Conservation (phyloP, 2,888 invertebrate genomes). For the Morpho helenor region DNA sequence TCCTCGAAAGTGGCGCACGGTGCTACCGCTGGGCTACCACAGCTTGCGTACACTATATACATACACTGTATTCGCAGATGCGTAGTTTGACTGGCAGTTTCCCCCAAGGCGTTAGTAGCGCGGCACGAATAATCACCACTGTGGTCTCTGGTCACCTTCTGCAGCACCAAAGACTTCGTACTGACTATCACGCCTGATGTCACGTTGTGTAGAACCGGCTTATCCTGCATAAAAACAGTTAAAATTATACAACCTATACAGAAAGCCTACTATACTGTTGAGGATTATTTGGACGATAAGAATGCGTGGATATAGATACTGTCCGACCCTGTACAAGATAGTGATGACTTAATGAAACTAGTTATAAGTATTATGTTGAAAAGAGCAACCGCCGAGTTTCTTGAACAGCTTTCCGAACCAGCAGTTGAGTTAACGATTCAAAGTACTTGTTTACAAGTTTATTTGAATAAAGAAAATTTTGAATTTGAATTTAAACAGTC, state of each 20-base stretch:
- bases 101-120: slow-evolving; percentile 90
- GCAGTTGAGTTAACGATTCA: no score
- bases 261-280: no score
- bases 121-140: slow-evolving; percentile 92
- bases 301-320: no score
- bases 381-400: no score
- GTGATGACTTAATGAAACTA: no score
- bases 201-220: slow-evolving; percentile 88
- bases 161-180: slow-evolving; percentile 92
- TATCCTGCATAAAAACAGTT: slow-evolving; percentile 77
- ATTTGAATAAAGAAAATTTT: background rate
- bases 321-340: no score
- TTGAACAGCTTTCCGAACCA: no score
- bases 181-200: slow-evolving; percentile 92
- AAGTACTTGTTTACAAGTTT: no score
- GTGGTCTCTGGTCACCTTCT: slow-evolving; percentile 89
- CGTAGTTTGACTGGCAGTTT: slow-evolving; percentile 88
- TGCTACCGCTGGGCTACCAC: no score
- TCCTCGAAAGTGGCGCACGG: no score
- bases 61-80: slow-evolving; percentile 90
- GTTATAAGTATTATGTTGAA: no score
- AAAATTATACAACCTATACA: background rate
- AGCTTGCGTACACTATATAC: slow-evolving; percentile 46
- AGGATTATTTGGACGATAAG: no score
- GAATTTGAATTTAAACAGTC: background rate